Percentiles rank a stretch among this genome's conserved stretches.
phyloP scores from a whole-genome alignment of 2,113 vertebrate genomes.

The Lipophrys pholis region DNA sequence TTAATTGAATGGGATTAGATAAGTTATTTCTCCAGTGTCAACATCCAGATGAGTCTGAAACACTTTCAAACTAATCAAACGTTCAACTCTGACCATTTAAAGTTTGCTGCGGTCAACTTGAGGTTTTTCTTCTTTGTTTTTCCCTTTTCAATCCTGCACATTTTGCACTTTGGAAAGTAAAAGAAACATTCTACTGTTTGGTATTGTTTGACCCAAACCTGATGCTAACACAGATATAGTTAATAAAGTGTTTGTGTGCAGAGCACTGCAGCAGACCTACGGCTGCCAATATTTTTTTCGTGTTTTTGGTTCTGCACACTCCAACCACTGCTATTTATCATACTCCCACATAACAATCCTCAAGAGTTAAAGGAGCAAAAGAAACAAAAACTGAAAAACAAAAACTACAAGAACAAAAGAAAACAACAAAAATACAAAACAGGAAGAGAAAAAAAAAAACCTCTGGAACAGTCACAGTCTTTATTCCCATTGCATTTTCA shows the following conservation, averaged over 20 bases:
- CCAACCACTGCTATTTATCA: slow-evolving; percentile 65
- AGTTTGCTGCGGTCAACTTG: not conserved
- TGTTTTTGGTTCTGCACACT: slow-evolving; percentile 47
- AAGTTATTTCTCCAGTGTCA: not conserved
- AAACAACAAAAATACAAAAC: slow-evolving; percentile 59
- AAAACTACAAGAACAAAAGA: slow-evolving; percentile 58
- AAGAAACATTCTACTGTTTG: slow-evolving; percentile 7
- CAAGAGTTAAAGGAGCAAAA: slow-evolving; percentile 61
- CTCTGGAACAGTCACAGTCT: slow-evolving; percentile 37
- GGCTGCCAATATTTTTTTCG: slow-evolving; percentile 56
- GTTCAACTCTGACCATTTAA: slow-evolving; percentile 13
- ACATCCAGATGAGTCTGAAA: not conserved
- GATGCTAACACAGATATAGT: slow-evolving; percentile 30
- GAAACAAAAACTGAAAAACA: slow-evolving; percentile 66
- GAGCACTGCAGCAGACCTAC: slow-evolving; percentile 35
- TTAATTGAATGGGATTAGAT: not conserved
- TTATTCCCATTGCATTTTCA: slow-evolving; percentile 71
- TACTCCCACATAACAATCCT: slow-evolving; percentile 66
- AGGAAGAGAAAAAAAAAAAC: slow-evolving; percentile 59
- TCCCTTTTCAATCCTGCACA: not conserved
- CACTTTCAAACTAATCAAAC: not conserved
- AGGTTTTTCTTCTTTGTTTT: not conserved
- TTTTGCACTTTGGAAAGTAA: slow-evolving; percentile 21
- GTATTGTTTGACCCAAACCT: slow-evolving; percentile 33
- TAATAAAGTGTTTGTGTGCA: slow-evolving; percentile 45